A percentile compares a stretch with the other conserved stretches of the same genome.
phyloP scores from a whole-genome alignment of 1,140 invertebrate species.

The Sycobia sp. region DNA sequence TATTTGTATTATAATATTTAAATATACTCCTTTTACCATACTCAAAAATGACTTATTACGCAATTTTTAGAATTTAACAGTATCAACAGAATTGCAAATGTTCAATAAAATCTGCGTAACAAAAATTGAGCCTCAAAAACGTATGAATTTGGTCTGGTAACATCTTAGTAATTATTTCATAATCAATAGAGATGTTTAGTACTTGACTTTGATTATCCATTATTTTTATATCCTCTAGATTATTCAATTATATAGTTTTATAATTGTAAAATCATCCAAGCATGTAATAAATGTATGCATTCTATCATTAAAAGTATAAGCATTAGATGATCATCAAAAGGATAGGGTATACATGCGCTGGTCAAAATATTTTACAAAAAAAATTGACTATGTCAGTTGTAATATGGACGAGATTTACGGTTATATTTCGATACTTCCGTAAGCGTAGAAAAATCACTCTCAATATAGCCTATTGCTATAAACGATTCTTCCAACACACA shows the following conservation, averaged over 20 bases:
- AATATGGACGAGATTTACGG: conserved; percentile 22
- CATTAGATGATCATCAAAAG: conserved; percentile 5
- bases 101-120: conserved; percentile 7
- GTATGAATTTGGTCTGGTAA: conserved; percentile 29
- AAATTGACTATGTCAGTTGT: conserved; percentile 25
- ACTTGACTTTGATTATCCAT: conserved; percentile 17
- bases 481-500: not conserved
- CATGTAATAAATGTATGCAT: conserved; percentile 20
- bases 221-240: conserved; percentile 10
- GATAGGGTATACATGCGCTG: conserved; percentile 4
- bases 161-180: conserved; percentile 28
- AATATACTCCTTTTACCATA: conserved; percentile 1
- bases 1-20: conserved; percentile 2
- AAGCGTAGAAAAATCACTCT: conserved; percentile 33
- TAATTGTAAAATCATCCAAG: conserved; percentile 11
- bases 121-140: conserved; percentile 21
- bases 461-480: conserved; percentile 19
- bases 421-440: conserved; percentile 8
- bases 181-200: conserved; percentile 25
- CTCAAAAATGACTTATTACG: conserved; percentile 13
- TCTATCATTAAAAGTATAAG: conserved; percentile 25
- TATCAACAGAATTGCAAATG: conserved; percentile 4
- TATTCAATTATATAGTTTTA: conserved; percentile 5
- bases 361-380: conserved; percentile 33
- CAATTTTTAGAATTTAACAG: conserved; percentile 9